Evolutionary conservation across 2,113 vertebrate genomes (phyloP).

Genomic region (Scomber colias): DNA sequence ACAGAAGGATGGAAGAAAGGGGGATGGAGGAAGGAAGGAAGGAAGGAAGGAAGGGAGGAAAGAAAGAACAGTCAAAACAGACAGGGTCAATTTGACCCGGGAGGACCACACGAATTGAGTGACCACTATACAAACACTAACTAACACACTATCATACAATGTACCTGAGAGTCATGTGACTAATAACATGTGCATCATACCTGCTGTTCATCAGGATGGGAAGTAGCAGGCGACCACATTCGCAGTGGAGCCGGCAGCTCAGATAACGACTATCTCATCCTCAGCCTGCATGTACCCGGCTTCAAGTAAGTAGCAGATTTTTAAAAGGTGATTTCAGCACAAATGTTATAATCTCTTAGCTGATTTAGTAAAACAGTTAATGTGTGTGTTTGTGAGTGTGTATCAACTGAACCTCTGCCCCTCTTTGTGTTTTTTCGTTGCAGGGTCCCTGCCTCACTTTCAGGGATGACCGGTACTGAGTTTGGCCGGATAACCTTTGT

Average conservation of each 20-base stretch:
- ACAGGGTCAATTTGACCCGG: too few species aligned
- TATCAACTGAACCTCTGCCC: background rate
- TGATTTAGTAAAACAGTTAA: too few species aligned
- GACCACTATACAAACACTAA: too few species aligned
- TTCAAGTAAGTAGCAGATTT: conserved; percentile 90
- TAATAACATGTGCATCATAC: background rate
- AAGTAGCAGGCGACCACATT: conserved; percentile 95
- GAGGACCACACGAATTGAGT: too few species aligned
- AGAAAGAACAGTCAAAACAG: too few species aligned
- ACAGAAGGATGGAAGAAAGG: too few species aligned
- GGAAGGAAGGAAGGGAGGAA: too few species aligned
- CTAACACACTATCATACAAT: background rate
- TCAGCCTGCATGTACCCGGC: conserved; percentile 93
- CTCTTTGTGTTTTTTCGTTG: conserved; percentile 3
- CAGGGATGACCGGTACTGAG: conserved; percentile 89
- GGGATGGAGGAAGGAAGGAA: too few species aligned
- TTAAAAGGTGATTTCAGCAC: too few species aligned
- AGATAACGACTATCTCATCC: conserved; percentile 97
- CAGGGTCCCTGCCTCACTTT: conserved; percentile 93
- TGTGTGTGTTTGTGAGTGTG: background rate
- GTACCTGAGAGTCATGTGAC: background rate
- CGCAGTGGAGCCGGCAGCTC: conserved; percentile 93
- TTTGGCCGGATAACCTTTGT: conserved; percentile 93
- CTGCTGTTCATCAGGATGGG: conserved; percentile 89
- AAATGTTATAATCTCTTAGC: too few species aligned